Evolutionary conservation across 2,888 invertebrate species (phyloP).

Genomic region (Tigriopus californicus): DNA sequence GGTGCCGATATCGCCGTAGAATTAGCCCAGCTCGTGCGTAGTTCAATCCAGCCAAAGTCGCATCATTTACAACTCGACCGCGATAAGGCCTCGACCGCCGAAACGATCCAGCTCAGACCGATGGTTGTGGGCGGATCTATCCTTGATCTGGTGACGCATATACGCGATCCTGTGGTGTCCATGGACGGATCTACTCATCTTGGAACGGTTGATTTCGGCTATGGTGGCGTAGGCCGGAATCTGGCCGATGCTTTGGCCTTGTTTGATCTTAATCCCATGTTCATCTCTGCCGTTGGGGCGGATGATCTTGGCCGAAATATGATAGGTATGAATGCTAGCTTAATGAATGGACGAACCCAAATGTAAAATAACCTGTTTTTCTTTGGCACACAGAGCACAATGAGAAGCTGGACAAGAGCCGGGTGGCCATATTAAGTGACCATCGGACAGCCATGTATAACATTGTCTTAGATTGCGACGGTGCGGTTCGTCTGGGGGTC

Average conservation of each 20-base stretch:
- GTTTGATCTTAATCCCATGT: slow-evolving; percentile 41
- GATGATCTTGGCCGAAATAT: slow-evolving; percentile 33
- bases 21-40: slow-evolving; percentile 24
- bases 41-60: neutral
- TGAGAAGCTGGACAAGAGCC: slow-evolving; percentile 22
- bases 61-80: neutral
- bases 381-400: neutral
- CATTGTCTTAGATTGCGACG: slow-evolving; percentile 47
- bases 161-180: slow-evolving; percentile 32
- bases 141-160: slow-evolving; percentile 46
- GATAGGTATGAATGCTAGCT: too few relatives aligned
- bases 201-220: slow-evolving; percentile 41
- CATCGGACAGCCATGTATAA: slow-evolving; percentile 51
- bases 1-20: slow-evolving; percentile 59
- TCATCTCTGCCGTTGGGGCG: slow-evolving; percentile 57
- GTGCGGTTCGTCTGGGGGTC: slow-evolving; percentile 58
- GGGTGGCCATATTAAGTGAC: slow-evolving; percentile 25
- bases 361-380: neutral
- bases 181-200: slow-evolving; percentile 58
- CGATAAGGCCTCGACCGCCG: neutral
- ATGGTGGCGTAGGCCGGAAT: slow-evolving; percentile 84
- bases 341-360: too few relatives aligned
- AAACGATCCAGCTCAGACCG: neutral
- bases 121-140: slow-evolving; percentile 56
- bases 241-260: slow-evolving; percentile 65